Base-by-base conservation (phyloP, 2,888 invertebrate genomes). In the Acleris holmiana region DNA sequence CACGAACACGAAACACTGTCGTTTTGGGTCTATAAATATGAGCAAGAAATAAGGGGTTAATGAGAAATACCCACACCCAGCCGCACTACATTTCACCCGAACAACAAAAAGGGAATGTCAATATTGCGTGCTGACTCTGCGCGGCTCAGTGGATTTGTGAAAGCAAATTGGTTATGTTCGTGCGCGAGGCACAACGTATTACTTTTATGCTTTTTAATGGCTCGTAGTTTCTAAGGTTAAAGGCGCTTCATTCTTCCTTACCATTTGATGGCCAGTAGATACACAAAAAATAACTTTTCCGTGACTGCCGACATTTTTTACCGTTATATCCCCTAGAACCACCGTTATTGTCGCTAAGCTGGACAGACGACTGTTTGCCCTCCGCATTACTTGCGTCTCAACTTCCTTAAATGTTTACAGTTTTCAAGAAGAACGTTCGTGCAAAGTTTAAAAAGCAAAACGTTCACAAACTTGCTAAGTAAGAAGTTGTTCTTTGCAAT, bases 61-160 rank as follows among this genome's bases (percentile, higher is more conserved):
- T 59, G 64, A 59, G 58, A 58, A n/a, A 44, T 51, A 46, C 57
- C 63, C 53, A 41, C 47, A 64, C 15, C 17, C n/a, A 61, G 58
- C 21, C 21, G 25, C 47, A 48, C 41, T 59, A 44, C 53, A 53
- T 58, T 54, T 58, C 53, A n/a, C 41, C 49, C n/a, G 70, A 72
- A 73, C 66, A 68, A 76, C 77, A 80, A 79, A 79, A 82, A 74
- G 72, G 72, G 72, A 80, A 84, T 84, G 79, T 78, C 78, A 81
- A 79, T 83, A 82, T 84, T 78, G 85, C 81, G 82, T 83, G 82
- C 46, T 25, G 25, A 19, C 40, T 41, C 18, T 35, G 10, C 19
- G 18, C 49, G 41, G 51, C 58, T 62, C 55, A 46, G 57, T 55
- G 51, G 55, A 60, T 56, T 63, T 50, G 60, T 50, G 44, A 41